Conservation (phyloP, 2,888 invertebrate species). For the Epinotia nisella region DNA sequence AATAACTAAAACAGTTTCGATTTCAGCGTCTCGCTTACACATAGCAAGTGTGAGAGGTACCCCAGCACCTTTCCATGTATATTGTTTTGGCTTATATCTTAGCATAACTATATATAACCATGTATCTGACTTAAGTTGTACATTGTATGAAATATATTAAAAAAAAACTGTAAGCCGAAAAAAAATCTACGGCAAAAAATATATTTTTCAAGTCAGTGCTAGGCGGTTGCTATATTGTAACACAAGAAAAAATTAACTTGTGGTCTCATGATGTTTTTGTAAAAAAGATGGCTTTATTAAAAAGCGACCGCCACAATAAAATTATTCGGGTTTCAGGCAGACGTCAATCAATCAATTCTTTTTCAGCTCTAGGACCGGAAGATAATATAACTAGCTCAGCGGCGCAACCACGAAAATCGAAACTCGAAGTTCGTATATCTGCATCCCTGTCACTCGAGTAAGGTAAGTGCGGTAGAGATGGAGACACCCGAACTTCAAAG, state of each 20-base stretch:
- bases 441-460: too few species aligned
- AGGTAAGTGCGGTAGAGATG: too few species aligned
- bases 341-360: slow-evolving; percentile 48
- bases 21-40: neutral
- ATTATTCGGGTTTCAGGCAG: slow-evolving; percentile 60
- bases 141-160: slow-evolving; percentile 50
- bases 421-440: too few species aligned
- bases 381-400: neutral
- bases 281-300: slow-evolving; percentile 65
- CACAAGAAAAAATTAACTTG: slow-evolving; percentile 78
- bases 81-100: slow-evolving; percentile 45
- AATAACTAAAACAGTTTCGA: neutral
- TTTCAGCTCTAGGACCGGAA: slow-evolving; percentile 25
- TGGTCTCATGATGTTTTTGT: slow-evolving; percentile 68
- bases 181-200: slow-evolving; percentile 66
- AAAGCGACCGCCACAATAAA: slow-evolving; percentile 73
- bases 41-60: slow-evolving; percentile 6
- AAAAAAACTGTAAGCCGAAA: slow-evolving; percentile 45
- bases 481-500: too few species aligned
- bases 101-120: slow-evolving; percentile 45
- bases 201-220: slow-evolving; percentile 77
- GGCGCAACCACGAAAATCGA: too few species aligned
- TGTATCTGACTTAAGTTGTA: slow-evolving; percentile 45
- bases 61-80: slow-evolving; percentile 17
- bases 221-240: slow-evolving; percentile 74